Evolutionary conservation across 2,113 vertebrate species (phyloP), one percentile per base, ranked within the genome.

Genomic region (Apteryx mantelli): DNA sequence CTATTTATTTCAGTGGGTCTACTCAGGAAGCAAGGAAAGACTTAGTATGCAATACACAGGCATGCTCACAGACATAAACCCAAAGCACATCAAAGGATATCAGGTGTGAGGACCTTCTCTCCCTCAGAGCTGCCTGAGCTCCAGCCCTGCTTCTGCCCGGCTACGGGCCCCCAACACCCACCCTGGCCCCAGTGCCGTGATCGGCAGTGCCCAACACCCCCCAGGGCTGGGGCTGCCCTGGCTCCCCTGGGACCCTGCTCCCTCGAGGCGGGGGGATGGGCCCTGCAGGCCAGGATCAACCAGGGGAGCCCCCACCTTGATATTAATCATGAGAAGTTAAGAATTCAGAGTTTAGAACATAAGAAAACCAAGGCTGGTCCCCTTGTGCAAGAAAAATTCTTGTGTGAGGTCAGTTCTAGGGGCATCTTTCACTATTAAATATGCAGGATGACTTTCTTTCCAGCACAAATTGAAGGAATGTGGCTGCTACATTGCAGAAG

Each of bases 241-340:
- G 1, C 64, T 7, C 3, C 11, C 30, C 4, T 9, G 3, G 2
- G 9, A 19, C 12, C 9, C 12, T 46, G 32, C 9, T 85, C 15
- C 21, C 3, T 53, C 44, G 21, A 3, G 19, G 5, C 6, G 0
- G 12, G 58, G 13, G 12, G 8, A 10, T 2, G 1, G 1, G 13
- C 79, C 14, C 26, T 88, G 40, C 7, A 7, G 88, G 46, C 38
- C 21, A 46, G 6, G 5, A 24, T 25, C 28, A 25, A 25, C 26
- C 26, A 56, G 26, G 26, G 28, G 55, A 56, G 55, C 55, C 61
- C 4, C 17, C 1, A 0, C 22, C 63, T 25, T 40, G 36, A 52
- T 11, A 6, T 0, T 91, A 16, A 71, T 3, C 9, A 76, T 77
- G 36, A 63, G 55, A 80, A 86, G 5, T 6, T 86, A 21, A 50